These are phyloP conservation scores for Leptocoma aspasia DNA, from an alignment of 2,113 vertebrate species.

Conservation along the genomic window DNA sequence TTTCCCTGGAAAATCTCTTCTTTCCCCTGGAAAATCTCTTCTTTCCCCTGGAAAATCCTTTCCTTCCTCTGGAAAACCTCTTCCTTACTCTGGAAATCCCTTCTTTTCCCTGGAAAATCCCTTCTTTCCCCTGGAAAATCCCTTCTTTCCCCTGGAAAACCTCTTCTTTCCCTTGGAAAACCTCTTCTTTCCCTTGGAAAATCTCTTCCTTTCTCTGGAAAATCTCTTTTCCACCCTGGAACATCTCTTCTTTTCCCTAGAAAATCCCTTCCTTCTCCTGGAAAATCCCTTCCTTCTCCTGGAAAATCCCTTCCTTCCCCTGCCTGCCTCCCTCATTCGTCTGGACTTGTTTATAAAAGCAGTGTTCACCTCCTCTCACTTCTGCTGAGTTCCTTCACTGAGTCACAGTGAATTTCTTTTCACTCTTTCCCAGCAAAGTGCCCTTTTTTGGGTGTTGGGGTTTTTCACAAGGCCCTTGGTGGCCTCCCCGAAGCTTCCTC, in stretches of 20 bases:
- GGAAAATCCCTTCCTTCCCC: background rate
- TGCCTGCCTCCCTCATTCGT: rapidly evolving
- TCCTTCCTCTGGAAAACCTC: background rate
- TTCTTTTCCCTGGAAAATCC: background rate
- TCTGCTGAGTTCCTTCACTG: background rate
- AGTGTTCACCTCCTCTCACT: background rate
- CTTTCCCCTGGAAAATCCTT: background rate
- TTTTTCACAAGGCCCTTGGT: background rate
- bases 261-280: background rate
- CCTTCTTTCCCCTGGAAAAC: background rate
- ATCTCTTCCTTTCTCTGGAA: background rate
- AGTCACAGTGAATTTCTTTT: background rate
- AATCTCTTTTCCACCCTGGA: background rate
- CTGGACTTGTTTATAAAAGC: background rate
- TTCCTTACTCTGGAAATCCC: background rate
- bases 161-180: background rate
- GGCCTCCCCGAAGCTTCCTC: background rate
- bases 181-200: background rate
- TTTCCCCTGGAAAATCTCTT: background rate
- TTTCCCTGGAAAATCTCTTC: background rate
- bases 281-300: background rate
- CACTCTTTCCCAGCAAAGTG: background rate
- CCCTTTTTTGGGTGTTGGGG: background rate
- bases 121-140: background rate
- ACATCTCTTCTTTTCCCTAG: too few species aligned